phyloP scores from a whole-genome alignment of 2,888 invertebrate genomes.

The Machimus rusticus region DNA sequence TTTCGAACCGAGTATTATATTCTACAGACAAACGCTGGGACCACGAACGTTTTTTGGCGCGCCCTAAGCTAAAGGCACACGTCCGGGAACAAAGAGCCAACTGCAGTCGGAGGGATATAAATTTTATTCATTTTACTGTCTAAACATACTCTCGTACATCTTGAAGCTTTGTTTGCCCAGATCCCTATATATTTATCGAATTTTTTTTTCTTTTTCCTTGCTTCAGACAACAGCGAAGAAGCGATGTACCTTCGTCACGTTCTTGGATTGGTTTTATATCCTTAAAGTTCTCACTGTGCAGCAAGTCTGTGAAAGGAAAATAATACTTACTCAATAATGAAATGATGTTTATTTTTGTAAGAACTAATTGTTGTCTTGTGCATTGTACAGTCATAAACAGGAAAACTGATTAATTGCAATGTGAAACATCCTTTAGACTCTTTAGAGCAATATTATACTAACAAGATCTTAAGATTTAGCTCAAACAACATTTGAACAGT shows the following conservation, averaged over 20 bases:
- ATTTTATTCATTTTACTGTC: background rate
- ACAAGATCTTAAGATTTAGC: background rate
- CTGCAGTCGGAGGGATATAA: background rate
- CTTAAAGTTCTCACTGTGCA: background rate
- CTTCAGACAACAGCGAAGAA: background rate
- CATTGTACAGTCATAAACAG: background rate
- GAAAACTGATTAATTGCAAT: background rate
- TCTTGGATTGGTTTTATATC: background rate
- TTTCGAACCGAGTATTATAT: background rate
- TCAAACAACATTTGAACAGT: too few species aligned
- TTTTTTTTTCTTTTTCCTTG: background rate
- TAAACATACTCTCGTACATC: background rate
- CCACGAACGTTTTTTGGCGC: background rate
- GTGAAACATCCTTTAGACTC: background rate
- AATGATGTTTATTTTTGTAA: background rate
- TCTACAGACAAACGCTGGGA: background rate
- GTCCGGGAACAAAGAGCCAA: background rate
- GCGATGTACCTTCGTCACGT: background rate
- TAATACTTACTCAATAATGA: background rate
- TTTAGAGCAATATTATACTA: background rate
- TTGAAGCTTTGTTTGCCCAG: background rate
- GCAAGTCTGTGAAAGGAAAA: background rate
- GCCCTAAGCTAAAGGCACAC: background rate
- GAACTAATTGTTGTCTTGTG: background rate
- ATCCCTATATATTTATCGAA: background rate